Percentiles rank a stretch among this genome's conserved stretches.
Conservation (phyloP, 2,888 invertebrate genomes). For the Aspidapion aeneum region DNA sequence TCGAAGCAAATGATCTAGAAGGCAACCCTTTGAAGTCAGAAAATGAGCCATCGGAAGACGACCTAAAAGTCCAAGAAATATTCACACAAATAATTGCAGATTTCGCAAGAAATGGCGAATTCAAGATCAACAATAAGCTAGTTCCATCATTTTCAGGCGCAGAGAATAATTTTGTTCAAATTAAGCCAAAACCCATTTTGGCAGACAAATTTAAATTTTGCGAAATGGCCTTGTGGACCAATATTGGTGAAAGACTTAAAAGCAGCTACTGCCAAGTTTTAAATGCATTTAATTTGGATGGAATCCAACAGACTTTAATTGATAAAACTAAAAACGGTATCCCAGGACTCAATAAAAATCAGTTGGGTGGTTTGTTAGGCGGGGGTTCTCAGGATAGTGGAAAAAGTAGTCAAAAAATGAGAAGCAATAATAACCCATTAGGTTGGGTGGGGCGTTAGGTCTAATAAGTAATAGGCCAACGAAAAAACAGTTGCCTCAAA, state of each 20-base stretch:
- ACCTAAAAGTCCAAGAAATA: slow-evolving; percentile 60
- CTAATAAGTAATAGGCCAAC: no score
- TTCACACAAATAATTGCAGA: slow-evolving; percentile 64
- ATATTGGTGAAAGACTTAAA: slow-evolving; percentile 55
- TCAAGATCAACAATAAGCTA: slow-evolving; percentile 40
- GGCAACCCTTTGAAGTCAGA: slow-evolving; percentile 52
- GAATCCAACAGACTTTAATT: neutral
- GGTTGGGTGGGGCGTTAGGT: no score
- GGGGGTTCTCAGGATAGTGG: neutral
- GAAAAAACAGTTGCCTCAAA: no score
- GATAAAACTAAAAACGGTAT: neutral
- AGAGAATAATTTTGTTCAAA: slow-evolving; percentile 54
- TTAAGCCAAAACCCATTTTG: slow-evolving; percentile 49
- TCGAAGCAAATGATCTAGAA: slow-evolving; percentile 60
- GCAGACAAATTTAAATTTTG: slow-evolving; percentile 57
- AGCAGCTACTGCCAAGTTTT: slow-evolving; percentile 52
- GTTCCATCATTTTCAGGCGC: slow-evolving; percentile 46
- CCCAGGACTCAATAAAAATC: neutral
- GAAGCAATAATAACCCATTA: neutral
- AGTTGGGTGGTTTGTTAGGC: neutral
- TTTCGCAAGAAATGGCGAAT: slow-evolving; percentile 58
- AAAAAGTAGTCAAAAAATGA: neutral
- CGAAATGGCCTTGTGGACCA: slow-evolving; percentile 67
- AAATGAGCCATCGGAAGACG: slow-evolving; percentile 48
- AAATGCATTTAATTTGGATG: slow-evolving; percentile 15